These are phyloP conservation scores for Neosilurus hyrtlii DNA, from an alignment of 2,797 vertebrate species.

Conservation along the genomic window DNA sequence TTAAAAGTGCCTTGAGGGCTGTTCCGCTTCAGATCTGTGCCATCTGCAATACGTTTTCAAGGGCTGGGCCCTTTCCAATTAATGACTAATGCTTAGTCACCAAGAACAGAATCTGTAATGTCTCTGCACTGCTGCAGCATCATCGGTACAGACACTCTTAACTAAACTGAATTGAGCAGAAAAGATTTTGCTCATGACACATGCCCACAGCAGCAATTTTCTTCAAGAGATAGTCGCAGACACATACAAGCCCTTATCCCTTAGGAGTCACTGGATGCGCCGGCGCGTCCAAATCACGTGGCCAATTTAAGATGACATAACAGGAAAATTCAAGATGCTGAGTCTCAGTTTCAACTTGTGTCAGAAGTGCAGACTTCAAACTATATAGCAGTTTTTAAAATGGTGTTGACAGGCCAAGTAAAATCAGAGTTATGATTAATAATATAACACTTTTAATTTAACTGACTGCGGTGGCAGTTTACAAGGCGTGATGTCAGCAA, in stretches of 20 bases:
- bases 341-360: too few species aligned
- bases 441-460: too few species aligned
- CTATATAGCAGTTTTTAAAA: too few species aligned
- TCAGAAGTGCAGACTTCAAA: too few species aligned
- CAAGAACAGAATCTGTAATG: constrained; percentile 30
- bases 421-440: too few species aligned
- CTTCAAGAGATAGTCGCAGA: not conserved
- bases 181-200: not conserved
- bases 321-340: too few species aligned
- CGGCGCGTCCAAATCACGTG: too few species aligned
- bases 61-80: constrained; percentile 21
- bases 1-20: constrained; percentile 32
- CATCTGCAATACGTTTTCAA: constrained; percentile 30
- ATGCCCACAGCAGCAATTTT: not conserved
- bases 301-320: too few species aligned
- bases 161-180: not conserved
- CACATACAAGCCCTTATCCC: not conserved
- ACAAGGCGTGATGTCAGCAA: too few species aligned
- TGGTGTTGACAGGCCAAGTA: too few species aligned
- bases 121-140: constrained; percentile 12
- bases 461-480: too few species aligned
- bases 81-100: constrained; percentile 23
- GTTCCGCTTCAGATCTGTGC: constrained; percentile 24
- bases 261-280: too few species aligned
- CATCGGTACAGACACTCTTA: not conserved